Base-by-base conservation (phyloP, 2,797 vertebrate species). In the Pipistrellus pipistrellus region DNA sequence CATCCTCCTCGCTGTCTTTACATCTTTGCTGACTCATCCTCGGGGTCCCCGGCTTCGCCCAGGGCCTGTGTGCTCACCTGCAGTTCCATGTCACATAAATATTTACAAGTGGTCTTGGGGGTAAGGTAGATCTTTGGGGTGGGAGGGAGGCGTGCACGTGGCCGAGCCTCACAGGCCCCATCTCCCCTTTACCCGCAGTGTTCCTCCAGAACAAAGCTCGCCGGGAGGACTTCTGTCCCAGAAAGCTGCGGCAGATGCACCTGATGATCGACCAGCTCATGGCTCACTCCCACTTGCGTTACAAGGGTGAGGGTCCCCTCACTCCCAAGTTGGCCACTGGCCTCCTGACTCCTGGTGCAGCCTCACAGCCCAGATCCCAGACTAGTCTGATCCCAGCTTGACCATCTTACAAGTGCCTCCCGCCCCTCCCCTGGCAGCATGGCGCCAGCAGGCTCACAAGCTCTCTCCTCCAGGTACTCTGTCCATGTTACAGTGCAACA, bases 171-270 rank as follows among this genome's bases (percentile, higher is more conserved):
- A 81, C 9, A 0, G 14, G 78, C 55, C 2, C 2, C 11, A 0
- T 9, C 13, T 15, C 10, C 20, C 0, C 23, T 1, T 7, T 27
- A 0, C 15, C 32, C 88, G 38, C 59, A 97, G 99, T 99, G 76
- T 99, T 99, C 44, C 97, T 99, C n/a, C 99, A 99, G 98, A 99
- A 99, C 96, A 99, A 99, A 92, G 98, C 99, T 51, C 98, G 98
- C 81, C 97, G 98, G 1, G 99, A 99, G 44, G 99, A 99, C 95
- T 99, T 99, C 97, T 99, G 99, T 94, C 99, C 99, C 1, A 98
- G 98, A 48, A 99, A 98, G 97, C 97, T 99, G 93, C 99, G 99
- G 94, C 98, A 99, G 96, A 99, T 99, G 99, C 98, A 99, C 83
- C 97, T 98, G 92, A 98, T 98, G 71, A 98, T 99, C 8, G 99